A percentile compares a stretch with the other conserved stretches of the same genome.
phyloP scores from a whole-genome alignment of 1,140 invertebrate species.

The Ooceraea biroi region DNA sequence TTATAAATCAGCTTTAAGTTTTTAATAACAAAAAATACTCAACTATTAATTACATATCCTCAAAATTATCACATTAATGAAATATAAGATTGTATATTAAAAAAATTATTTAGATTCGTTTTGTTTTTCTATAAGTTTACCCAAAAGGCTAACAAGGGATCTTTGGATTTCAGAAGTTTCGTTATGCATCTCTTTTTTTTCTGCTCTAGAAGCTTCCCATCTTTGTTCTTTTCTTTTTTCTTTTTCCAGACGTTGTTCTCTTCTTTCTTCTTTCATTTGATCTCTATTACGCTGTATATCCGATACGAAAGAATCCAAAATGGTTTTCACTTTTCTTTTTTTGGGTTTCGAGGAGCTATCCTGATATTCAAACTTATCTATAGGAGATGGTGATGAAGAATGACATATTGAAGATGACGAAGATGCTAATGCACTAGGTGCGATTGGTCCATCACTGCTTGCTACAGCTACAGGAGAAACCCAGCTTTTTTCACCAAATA shows the following conservation, averaged over 20 bases:
- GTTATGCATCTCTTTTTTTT: neutral
- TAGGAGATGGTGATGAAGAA: too few species aligned
- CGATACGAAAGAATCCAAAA: neutral
- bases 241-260: neutral
- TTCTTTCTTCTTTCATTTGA: conserved; percentile 7
- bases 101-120: too few species aligned
- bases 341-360: too few species aligned
- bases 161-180: neutral
- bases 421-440: too few species aligned
- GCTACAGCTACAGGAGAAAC: conserved; percentile 1
- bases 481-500: conserved; percentile 2
- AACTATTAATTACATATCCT: neutral
- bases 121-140: neutral
- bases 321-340: neutral
- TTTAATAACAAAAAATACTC: neutral
- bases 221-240: neutral
- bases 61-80: neutral
- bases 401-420: too few species aligned
- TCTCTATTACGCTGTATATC: neutral
- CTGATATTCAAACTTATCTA: too few species aligned
- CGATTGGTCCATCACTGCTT: conserved; percentile 6
- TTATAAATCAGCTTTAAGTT: neutral
- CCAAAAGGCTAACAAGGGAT: neutral
- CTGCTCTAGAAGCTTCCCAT: neutral
- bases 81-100: neutral